Base-by-base conservation (phyloP, 2,797 vertebrate genomes). In the Rhynchotus rufescens region DNA sequence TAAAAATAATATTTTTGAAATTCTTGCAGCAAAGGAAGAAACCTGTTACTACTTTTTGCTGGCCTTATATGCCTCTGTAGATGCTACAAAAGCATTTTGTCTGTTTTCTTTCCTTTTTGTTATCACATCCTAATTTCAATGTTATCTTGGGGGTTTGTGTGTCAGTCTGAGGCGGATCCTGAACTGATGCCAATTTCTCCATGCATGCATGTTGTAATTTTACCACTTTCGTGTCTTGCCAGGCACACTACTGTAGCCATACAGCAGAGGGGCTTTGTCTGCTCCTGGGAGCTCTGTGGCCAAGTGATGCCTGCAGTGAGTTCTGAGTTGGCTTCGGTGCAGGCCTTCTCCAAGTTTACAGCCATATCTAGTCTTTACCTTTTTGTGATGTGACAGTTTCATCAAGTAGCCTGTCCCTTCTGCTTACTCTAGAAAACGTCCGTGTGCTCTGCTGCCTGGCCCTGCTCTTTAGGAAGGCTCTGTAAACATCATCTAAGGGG, bases 71-170 rank as follows among this genome's bases (percentile, higher is more conserved):
- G 8, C 6, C 13, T 72, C 15, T 28, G 19, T 5, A 32, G 23
- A 66, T 62, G 14, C 20, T 15, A 56, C 9, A 54, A 40, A 90
- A 59, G 1, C 12, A 47, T 79, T 61, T 66, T 12, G 7, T 3
- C 51, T 54, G 5, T 4, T 0, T 2, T 8, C 32, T 80, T 59
- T 7, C 36, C 19, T 1, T 36, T 17, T 65, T 68, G 34, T 59
- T 72, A 59, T 32, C 7, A 66, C 78, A 87, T 85, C 7, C 12
- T 69, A 28, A 87, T 81, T 93, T 85, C 10, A 60, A 78, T 90
- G 28, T 80, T 78, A 23, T 12, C 12, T 68, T 26, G 56, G 40
- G 12, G 34, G 66, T 66, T 90, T 42, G 21, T 40, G 5, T 14
- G 9, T 38, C 12, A 65, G 19, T 17, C 15, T 54, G 17, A 80